These are phyloP conservation scores for Dendrocopos noguchii DNA, from an alignment of 2,113 vertebrate genomes.

Conservation along the genomic window DNA sequence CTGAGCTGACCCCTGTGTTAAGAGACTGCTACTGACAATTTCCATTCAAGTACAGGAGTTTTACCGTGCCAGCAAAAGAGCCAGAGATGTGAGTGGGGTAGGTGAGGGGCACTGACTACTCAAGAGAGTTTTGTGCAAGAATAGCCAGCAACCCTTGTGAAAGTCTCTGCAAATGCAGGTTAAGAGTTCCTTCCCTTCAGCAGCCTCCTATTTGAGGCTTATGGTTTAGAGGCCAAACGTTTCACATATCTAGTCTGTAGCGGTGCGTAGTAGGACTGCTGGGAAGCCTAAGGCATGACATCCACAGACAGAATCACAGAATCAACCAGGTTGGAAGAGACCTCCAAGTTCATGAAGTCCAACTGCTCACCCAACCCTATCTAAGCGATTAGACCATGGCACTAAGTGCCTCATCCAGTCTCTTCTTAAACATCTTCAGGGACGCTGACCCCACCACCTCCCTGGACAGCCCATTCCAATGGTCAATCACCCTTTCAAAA, in stretches of 20 bases:
- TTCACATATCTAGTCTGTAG: not conserved
- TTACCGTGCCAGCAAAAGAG: not conserved
- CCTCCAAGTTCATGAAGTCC: too few relatives aligned
- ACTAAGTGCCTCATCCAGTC: too few relatives aligned
- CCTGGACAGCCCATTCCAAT: too few relatives aligned
- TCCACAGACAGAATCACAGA: too few relatives aligned
- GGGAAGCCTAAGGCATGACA: not conserved
- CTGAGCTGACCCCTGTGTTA: not conserved
- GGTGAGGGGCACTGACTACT: not conserved
- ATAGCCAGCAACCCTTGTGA: not conserved
- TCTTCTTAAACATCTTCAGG: too few relatives aligned
- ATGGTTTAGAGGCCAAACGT: not conserved
- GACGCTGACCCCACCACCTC: too few relatives aligned
- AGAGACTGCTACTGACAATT: not conserved
- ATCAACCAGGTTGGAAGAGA: too few relatives aligned
- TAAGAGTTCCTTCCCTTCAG: not conserved
- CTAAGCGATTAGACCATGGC: too few relatives aligned
- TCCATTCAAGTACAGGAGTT: not conserved
- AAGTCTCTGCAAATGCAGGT: not conserved
- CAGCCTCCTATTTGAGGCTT: not conserved
- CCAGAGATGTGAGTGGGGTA: not conserved
- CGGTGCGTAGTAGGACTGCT: not conserved
- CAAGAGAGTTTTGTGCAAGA: not conserved
- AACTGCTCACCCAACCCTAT: too few relatives aligned
- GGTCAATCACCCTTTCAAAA: not conserved